phyloP scores from a whole-genome alignment of 2,113 vertebrate genomes.

The Laticauda colubrina region DNA sequence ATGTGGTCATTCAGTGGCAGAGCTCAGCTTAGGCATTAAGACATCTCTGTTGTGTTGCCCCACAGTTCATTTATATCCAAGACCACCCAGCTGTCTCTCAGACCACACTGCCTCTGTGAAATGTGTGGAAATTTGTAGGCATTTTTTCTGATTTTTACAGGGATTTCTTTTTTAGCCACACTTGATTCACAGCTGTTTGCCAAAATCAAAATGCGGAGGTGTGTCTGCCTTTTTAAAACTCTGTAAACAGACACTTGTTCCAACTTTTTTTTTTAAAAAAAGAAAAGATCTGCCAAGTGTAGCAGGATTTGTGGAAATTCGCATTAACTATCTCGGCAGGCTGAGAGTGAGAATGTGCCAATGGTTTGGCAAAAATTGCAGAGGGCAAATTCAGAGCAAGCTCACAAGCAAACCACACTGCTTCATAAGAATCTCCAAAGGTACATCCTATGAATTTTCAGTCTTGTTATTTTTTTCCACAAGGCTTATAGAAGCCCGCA shows the following conservation, averaged over 20 bases:
- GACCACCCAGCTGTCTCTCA: conserved; percentile 66
- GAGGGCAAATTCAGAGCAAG: conserved; percentile 1
- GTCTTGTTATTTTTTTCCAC: background rate
- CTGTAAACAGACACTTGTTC: conserved; percentile 61
- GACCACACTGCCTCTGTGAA: conserved; percentile 70
- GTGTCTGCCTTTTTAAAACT: conserved; percentile 69
- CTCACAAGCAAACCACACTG: background rate
- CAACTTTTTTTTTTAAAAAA: background rate
- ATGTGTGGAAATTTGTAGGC: conserved; percentile 70
- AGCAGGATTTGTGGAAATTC: conserved; percentile 32
- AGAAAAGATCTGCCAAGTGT: conserved; percentile 42
- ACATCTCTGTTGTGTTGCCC: conserved; percentile 44
- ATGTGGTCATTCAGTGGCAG: conserved; percentile 32
- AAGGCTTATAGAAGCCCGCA: background rate
- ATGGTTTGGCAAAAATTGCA: background rate
- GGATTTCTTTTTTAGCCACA: conserved; percentile 69
- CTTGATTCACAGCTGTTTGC: conserved; percentile 70
- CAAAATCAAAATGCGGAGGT: conserved; percentile 71
- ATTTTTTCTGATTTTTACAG: conserved; percentile 72
- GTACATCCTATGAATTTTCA: background rate
- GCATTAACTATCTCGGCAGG: background rate
- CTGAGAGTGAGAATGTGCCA: background rate
- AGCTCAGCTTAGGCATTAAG: conserved; percentile 28
- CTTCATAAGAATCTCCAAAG: background rate
- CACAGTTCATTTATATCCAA: conserved; percentile 57